These are phyloP conservation scores for Agrotis segetum DNA, from an alignment of 2,888 invertebrate species.

Conservation along the genomic window DNA sequence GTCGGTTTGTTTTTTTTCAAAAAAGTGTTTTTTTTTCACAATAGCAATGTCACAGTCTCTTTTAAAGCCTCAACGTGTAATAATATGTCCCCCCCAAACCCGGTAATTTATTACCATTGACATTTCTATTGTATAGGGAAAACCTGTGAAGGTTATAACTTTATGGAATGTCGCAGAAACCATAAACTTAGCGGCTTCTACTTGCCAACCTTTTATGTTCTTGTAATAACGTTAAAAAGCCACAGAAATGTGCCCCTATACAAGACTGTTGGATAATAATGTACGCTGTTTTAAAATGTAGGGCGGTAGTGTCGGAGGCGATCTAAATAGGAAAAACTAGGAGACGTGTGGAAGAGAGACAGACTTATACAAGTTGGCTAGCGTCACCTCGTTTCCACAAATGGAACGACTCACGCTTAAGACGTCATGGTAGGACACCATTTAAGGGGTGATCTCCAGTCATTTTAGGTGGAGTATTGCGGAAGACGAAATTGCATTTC, in stretches of 20 bases:
- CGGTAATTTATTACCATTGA: slow-evolving; percentile 52
- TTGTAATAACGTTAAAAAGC: slow-evolving; percentile 63
- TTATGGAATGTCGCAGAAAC: slow-evolving; percentile 54
- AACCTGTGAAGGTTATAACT: slow-evolving; percentile 44
- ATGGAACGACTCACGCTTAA: no score
- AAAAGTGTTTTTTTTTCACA: no score
- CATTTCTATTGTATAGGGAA: slow-evolving; percentile 53
- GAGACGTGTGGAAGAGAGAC: no score
- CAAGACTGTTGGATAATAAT: slow-evolving; percentile 56
- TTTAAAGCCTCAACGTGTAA: background rate
- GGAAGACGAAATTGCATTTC: no score
- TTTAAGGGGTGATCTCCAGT: no score
- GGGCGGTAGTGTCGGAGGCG: slow-evolving; percentile 36
- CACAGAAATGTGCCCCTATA: slow-evolving; percentile 54
- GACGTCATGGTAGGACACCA: no score
- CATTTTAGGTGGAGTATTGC: no score
- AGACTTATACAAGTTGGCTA: no score
- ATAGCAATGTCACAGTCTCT: background rate
- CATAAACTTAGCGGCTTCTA: slow-evolving; percentile 53
- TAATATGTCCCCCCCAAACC: slow-evolving; percentile 7
- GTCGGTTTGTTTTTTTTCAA: no score
- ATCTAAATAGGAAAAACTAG: background rate
- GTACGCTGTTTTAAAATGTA: slow-evolving; percentile 41
- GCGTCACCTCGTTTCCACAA: no score
- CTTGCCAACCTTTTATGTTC: slow-evolving; percentile 52